Conservation (phyloP, 2,113 vertebrate genomes). For the Protobothrops flavoviridis region DNA sequence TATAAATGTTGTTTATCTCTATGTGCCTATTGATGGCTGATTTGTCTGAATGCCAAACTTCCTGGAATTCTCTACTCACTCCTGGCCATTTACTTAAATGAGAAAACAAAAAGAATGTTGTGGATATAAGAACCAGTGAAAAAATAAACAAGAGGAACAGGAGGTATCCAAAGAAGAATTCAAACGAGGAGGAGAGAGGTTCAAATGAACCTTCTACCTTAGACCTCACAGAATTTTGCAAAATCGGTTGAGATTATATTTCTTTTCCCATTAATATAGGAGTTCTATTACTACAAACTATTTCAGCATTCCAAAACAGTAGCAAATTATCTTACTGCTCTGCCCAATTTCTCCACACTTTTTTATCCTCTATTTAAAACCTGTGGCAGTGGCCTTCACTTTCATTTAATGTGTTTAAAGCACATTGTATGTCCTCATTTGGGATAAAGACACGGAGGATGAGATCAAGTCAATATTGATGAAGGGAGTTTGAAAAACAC, state of each 20-base stretch:
- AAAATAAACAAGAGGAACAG: neutral
- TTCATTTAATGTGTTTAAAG: neutral
- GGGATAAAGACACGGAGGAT: conserved; percentile 19
- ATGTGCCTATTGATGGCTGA: neutral
- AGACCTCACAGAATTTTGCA: neutral
- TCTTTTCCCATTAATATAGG: neutral
- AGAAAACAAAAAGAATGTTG: neutral
- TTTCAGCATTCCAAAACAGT: conserved; percentile 28
- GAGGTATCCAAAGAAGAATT: neutral
- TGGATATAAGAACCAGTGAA: neutral
- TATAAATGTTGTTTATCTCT: neutral
- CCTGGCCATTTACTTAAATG: neutral
- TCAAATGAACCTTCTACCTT: neutral
- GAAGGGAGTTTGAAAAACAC: conserved; percentile 17
- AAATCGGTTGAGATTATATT: neutral
- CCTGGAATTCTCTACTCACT: neutral
- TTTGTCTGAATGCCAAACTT: neutral
- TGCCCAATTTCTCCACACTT: conserved; percentile 13
- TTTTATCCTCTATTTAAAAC: neutral
- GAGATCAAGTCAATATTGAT: conserved; percentile 37
- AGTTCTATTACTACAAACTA: neutral
- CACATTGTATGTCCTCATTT: neutral
- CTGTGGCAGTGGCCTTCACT: neutral
- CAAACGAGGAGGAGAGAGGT: neutral
- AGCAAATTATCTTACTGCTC: neutral